Evolutionary conservation across 2,113 vertebrate species (phyloP).

Genomic region (Nematolebias whitei): DNA sequence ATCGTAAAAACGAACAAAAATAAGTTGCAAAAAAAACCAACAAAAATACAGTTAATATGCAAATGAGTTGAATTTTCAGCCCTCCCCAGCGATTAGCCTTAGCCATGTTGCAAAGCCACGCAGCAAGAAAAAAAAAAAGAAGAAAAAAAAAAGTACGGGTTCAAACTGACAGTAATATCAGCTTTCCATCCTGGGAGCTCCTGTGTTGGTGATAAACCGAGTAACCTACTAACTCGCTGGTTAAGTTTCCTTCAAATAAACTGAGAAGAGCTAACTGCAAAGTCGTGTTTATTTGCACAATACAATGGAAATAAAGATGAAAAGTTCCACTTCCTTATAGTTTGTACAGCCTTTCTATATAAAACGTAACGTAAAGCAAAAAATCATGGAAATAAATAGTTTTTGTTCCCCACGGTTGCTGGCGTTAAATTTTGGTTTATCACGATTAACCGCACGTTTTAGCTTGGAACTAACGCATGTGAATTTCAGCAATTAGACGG

Average conservation of each 20-base stretch:
- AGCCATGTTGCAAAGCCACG: conserved; percentile 7
- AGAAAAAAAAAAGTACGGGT: background rate
- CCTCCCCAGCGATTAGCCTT: background rate
- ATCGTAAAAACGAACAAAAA: conserved; percentile 21
- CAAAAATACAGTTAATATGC: conserved; percentile 20
- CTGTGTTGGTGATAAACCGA: conserved; percentile 29
- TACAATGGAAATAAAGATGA: background rate
- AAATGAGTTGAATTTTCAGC: conserved; percentile 13
- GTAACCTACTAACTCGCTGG: conserved; percentile 23
- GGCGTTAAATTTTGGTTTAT: background rate
- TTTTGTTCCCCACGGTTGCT: background rate
- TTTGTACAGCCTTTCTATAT: background rate
- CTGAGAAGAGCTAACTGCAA: too few relatives aligned
- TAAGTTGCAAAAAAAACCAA: conserved; percentile 13
- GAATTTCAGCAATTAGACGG: conserved; percentile 70
- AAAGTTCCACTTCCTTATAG: background rate
- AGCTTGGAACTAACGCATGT: conserved; percentile 18
- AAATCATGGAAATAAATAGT: too few relatives aligned
- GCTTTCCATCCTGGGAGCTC: conserved; percentile 30
- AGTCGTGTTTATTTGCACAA: background rate
- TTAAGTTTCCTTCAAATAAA: too few relatives aligned
- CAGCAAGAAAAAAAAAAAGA: conserved; percentile 1
- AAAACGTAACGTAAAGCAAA: background rate
- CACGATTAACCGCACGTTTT: background rate
- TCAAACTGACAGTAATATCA: conserved; percentile 37